A percentile compares a stretch with the other conserved stretches of the same genome.
These are phyloP conservation scores for Tarsius wallacei DNA, from an alignment of 2,797 vertebrate species.

Conservation along the genomic window DNA sequence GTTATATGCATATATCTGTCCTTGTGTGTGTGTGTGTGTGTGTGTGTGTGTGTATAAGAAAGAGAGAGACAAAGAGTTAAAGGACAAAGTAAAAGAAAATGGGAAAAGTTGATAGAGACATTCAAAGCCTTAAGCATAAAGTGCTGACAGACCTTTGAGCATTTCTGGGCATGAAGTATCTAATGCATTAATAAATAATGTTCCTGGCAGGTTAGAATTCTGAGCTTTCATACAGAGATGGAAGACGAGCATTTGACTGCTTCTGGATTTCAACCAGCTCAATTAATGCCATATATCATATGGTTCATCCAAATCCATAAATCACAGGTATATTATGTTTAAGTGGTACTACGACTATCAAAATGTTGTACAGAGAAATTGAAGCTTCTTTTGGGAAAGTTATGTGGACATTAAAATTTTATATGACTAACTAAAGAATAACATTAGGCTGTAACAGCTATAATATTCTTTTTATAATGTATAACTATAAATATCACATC, in stretches of 20 bases:
- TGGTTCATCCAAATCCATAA: constrained; percentile 85
- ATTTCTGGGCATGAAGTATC: constrained; percentile 75
- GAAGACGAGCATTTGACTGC: constrained; percentile 80
- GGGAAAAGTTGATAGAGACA: not conserved
- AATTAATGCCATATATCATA: constrained; percentile 81
- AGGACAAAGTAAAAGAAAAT: not conserved
- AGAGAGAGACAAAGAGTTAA: not conserved
- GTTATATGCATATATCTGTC: not conserved
- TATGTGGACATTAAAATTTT: constrained; percentile 67
- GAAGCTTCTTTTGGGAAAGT: constrained; percentile 82
- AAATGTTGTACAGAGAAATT: constrained; percentile 77
- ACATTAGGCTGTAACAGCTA: constrained; percentile 61
- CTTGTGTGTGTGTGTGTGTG: constrained; percentile 77
- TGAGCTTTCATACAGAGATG: constrained; percentile 79
- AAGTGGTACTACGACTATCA: constrained; percentile 21
- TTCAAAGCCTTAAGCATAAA: constrained; percentile 53
- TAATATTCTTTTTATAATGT: constrained; percentile 36
- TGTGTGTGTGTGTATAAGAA: constrained; percentile 49
- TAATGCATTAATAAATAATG: constrained; percentile 82
- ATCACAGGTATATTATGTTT: constrained; percentile 78
- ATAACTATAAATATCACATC: constrained; percentile 56
- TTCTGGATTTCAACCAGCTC: constrained; percentile 86
- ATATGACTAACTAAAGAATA: constrained; percentile 74
- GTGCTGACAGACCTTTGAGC: constrained; percentile 25
- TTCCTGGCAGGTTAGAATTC: constrained; percentile 85